These are phyloP conservation scores for Albula glossodonta DNA, from an alignment of 2,113 vertebrate species.

Conservation along the genomic window DNA sequence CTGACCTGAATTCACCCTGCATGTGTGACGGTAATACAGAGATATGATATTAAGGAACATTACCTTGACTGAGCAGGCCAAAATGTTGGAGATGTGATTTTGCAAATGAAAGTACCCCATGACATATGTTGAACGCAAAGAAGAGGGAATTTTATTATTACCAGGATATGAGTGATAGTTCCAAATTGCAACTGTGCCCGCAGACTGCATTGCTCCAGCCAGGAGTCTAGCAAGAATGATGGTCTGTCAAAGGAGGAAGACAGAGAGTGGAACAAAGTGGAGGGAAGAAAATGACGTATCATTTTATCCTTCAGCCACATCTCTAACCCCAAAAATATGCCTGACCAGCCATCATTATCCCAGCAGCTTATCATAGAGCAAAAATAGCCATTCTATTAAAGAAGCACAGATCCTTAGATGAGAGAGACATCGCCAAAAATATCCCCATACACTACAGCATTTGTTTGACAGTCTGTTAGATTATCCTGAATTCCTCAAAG, in stretches of 20 bases:
- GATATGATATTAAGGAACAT: not conserved
- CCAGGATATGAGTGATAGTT: not conserved
- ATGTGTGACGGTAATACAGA: not conserved
- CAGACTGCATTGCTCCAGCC: not conserved
- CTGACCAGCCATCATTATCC: conserved; percentile 7
- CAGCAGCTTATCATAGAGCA: not conserved
- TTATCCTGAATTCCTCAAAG: not conserved
- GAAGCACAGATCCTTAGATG: not conserved
- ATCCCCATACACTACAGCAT: not conserved
- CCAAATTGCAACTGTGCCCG: not conserved
- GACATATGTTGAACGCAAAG: conserved; percentile 47
- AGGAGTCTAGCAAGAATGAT: conserved; percentile 1
- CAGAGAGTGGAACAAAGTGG: not conserved
- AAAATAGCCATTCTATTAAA: conserved; percentile 9
- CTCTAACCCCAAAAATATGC: not conserved
- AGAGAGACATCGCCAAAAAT: not conserved
- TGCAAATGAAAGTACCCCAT: conserved; percentile 35
- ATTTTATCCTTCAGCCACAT: conserved; percentile 9
- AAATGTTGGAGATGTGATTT: not conserved
- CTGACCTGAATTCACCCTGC: conserved; percentile 21
- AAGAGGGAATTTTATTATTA: not conserved
- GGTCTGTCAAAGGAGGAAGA: not conserved
- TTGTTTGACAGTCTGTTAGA: not conserved
- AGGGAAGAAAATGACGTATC: not conserved
- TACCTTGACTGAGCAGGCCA: conserved; percentile 13